Evolutionary conservation across 92 coral and sea anemone genomes (phyloP), one percentile per base, ranked within the genome.

Genomic region (Paragorgia papillata): DNA sequence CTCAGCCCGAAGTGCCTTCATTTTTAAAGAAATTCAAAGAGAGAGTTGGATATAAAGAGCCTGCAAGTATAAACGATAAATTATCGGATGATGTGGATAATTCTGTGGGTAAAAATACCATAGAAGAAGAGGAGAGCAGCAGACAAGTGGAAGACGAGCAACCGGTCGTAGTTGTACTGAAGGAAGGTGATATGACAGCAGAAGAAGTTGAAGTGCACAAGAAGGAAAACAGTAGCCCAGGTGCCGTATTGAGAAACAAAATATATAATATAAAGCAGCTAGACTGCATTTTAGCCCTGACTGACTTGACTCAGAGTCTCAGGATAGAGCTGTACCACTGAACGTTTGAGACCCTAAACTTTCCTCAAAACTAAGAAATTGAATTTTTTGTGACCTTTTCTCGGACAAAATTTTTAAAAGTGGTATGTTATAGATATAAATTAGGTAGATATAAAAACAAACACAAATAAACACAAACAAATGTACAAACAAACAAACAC

Each of bases 1-100:
- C 25, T n/a, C 46, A 91, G 68, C 99, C 90, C 32, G 84, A 84
- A 74, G 90, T 89, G 18, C 99, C 99, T 22, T 78, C 97, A 30
- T 95, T 95, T 85, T 83, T 95, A 28, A 82, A 79, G 75, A 80
- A 91, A 62, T 95, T 95, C 33, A 91, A 95, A 65, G 87, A 89
- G 41, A 78, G 90, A 55, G 91, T 91, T 41, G 96, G 97, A 35
- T 95, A 95, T 60, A 80, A 89, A 81, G 99, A 95, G 56, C 74
- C 87, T 1, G 86, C 84, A 40, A 86, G 82, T 67, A 81, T 95
- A 46, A 90, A 89, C 29, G 92, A 87, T 37, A 95, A 95, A 81
- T 71, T 53, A 21, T 55, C 62, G 17, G 31, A 71, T 7, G 41
- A 54, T 30, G 53, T 70, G 28, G 65, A 89, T 20, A 79, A 87